Base-by-base conservation (phyloP, 2,797 vertebrate species). In the Erithacus rubecula region DNA sequence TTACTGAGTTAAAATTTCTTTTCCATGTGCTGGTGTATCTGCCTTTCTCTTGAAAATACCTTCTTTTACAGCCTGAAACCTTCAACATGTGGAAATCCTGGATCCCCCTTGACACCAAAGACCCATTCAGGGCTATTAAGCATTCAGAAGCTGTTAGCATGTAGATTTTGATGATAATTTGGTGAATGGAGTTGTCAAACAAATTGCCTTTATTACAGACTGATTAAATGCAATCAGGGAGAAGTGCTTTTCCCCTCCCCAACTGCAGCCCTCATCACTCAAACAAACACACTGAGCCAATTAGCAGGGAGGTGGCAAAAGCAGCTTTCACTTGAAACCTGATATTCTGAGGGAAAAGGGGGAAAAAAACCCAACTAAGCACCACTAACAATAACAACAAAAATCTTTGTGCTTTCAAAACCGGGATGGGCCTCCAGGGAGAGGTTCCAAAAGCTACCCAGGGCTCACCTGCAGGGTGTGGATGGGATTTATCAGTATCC, bases 191-290 rank as follows among this genome's bases (percentile, higher is more conserved):
- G 79, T 93, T 95, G 96, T 97, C 94, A 96, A 95, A 95, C 97
- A 97, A 97, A 96, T 97, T 97, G 94, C 87, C 87, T 95, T 96
- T 93, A 97, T 95, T 96, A 96, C 15, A 10, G 90, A 53, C 86
- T 83, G 95, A 96, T 96, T 93, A 96, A 96, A 94, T 51, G 75
- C 72, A 95, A 94, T 92, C 92, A 94, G 84, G 74, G 75, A 95
- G 86, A 93, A 89, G 81, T 58, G 89, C 83, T 32, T 87, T 86
- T 89, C 87, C 67, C 81, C 77, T 90, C 80, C 87, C 89, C 89
- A 78, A 11, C 51, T 60, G 69, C 80, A 87, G 80, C 49, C 65
- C 85, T 83, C 85, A 93, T 94, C 95, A 94, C 82, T 88, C 83
- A 93, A 96, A 96, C 95, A 97, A 96, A 96, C 93, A 95, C 69